These are phyloP conservation scores for Cynoglossus semilaevis DNA, from an alignment of 2,113 vertebrate species.

Conservation along the genomic window DNA sequence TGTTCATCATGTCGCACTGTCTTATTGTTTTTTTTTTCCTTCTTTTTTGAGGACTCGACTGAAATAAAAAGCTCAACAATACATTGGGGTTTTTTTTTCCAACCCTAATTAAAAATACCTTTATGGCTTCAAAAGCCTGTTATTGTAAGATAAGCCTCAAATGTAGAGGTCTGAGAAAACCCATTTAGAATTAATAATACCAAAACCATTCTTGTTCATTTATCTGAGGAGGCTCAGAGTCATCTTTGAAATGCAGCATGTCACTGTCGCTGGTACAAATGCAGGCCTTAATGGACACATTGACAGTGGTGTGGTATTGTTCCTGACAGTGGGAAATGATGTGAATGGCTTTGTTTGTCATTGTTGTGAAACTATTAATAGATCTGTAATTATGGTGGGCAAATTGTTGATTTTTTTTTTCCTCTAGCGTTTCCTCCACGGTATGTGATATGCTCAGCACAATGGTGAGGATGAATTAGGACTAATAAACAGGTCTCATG, in stretches of 20 bases:
- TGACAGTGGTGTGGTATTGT: conserved; percentile 65
- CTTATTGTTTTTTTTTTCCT: neutral
- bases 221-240: conserved; percentile 71
- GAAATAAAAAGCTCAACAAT: conserved; percentile 31
- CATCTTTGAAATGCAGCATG: conserved; percentile 75
- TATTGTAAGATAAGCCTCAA: conserved; percentile 72
- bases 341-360: conserved; percentile 69
- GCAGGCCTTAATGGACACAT: conserved; percentile 71
- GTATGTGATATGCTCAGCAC: conserved; percentile 75
- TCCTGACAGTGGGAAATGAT: conserved; percentile 70
- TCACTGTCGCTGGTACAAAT: conserved; percentile 71
- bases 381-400: conserved; percentile 73
- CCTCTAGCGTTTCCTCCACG: conserved; percentile 33
- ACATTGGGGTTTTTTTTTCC: conserved; percentile 10
- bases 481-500: conserved; percentile 76
- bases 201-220: conserved; percentile 68
- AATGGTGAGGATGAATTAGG: conserved; percentile 74
- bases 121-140: conserved; percentile 65
- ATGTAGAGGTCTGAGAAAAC: conserved; percentile 65
- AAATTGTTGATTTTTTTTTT: conserved; percentile 64
- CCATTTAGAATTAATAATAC: conserved; percentile 77
- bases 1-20: conserved; percentile 2
- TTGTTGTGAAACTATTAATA: conserved; percentile 79
- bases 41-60: conserved; percentile 6
- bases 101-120: conserved; percentile 63